A percentile compares a stretch with the other conserved stretches of the same genome.
These are phyloP conservation scores for Ormyrus labotus DNA, from an alignment of 2,888 invertebrate genomes.

Conservation along the genomic window DNA sequence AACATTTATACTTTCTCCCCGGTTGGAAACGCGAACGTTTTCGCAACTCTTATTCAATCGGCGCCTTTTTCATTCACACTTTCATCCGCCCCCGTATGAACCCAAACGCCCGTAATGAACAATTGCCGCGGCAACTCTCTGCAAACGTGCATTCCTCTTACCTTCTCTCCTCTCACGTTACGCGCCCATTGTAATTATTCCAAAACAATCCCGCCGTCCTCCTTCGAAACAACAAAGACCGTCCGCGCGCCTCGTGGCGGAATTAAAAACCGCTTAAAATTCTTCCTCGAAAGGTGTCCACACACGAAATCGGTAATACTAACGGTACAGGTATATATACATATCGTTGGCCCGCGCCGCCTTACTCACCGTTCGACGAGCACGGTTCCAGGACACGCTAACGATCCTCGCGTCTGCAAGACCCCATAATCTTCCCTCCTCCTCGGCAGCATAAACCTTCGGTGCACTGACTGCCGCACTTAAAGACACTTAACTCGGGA, in stretches of 20 bases:
- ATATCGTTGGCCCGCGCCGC: neutral
- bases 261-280: no score
- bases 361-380: neutral
- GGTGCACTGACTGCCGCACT: no score
- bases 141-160: no score
- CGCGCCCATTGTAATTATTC: no score
- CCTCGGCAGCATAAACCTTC: neutral
- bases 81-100: constrained; percentile 3
- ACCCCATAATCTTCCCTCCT: constrained; percentile 3
- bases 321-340: no score
- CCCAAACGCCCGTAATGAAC: neutral
- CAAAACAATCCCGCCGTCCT: neutral
- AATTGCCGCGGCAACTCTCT: neutral
- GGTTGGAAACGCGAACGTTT: constrained; percentile 14
- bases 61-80: constrained; percentile 17
- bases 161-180: no score
- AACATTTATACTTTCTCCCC: constrained; percentile 40
- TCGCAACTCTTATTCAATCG: constrained; percentile 47
- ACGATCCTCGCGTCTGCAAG: neutral
- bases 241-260: neutral
- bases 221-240: neutral
- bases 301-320: no score
- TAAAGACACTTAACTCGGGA: no score
- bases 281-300: no score
- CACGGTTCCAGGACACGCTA: neutral